Base-by-base conservation (phyloP, 1,140 invertebrate genomes). In the Eurytemora carolleeae region DNA sequence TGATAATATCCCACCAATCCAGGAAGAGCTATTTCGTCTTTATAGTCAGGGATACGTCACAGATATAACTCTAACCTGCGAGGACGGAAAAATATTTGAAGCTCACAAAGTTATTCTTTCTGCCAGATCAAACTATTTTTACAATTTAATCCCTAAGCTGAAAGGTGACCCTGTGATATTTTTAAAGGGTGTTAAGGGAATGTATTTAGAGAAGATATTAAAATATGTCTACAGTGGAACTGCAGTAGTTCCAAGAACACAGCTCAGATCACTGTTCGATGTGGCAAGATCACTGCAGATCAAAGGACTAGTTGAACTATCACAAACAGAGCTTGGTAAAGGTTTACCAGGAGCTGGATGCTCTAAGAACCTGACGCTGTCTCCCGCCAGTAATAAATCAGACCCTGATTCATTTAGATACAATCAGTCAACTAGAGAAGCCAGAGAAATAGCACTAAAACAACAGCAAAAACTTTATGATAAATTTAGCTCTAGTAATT, bases 21-120 rank as follows among this genome's bases (percentile, higher is more conserved):
- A 53, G 52, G 60, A 62, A 18, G 60, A 62, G 17, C 21, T 62
- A 20, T 58, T n/a, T 55, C 17, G 24, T 15, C 22, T 62, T 1
- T 62, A 62, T 54, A 57, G 18, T 25, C 60, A 62, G 24, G 60
- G 60, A 2, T 62, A 58, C 24, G 22, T 62, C 16, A 62, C 60
- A 25, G 60, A 62, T 24, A 62, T 62, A 20, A 62, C 60, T 23
- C 26, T 62, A 23, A 22, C 44, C 60, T 58, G 52, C 17, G 60
- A 62, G 55, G 60, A 62, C 57, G 60, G 60, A 17, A 62, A 62
- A 24, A 62, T 58, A n/a, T 62, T 62, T 26, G 60, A 62, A 25
- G 60, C 60, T 17, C 60, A 62, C 23, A 52, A 53, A 18, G 25
- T 62, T 22, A 21, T 62, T 16, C 25, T 62, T n/a, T 53, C 60